Evolutionary conservation across 2,888 invertebrate species (phyloP).

Genomic region (Fragum sueziense): DNA sequence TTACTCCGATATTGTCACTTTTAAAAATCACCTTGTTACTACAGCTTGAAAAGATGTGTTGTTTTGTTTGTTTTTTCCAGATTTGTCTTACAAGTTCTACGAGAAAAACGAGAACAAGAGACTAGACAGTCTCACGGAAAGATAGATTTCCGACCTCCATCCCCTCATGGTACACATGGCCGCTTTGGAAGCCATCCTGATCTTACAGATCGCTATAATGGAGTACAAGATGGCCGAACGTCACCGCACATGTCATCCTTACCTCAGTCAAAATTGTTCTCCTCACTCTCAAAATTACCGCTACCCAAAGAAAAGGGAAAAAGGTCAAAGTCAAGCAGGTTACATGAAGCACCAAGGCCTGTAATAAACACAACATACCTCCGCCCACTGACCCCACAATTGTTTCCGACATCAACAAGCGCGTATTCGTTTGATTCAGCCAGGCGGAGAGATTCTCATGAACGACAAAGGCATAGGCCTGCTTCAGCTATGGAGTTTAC

Average conservation of each 20-base stretch:
- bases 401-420: slow-evolving; percentile 59
- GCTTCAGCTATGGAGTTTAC: slow-evolving; percentile 73
- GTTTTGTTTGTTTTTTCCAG: slow-evolving; percentile 48
- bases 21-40: background rate
- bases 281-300: slow-evolving; percentile 64
- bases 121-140: slow-evolving; percentile 30
- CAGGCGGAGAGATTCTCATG: slow-evolving; percentile 38
- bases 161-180: slow-evolving; percentile 46
- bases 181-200: slow-evolving; percentile 73
- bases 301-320: slow-evolving; percentile 50
- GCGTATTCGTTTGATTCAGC: slow-evolving; percentile 53
- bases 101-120: slow-evolving; percentile 62
- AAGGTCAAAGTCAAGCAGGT: slow-evolving; percentile 40
- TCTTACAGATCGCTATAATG: slow-evolving; percentile 57
- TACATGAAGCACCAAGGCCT: slow-evolving; percentile 57
- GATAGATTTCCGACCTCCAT: slow-evolving; percentile 38
- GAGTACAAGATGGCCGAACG: slow-evolving; percentile 45
- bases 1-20: background rate
- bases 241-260: slow-evolving; percentile 56
- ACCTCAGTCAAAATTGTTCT: slow-evolving; percentile 64
- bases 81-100: slow-evolving; percentile 64
- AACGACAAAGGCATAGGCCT: slow-evolving; percentile 59
- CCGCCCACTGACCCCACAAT: slow-evolving; percentile 65
- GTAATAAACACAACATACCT: slow-evolving; percentile 62
- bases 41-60: background rate